phyloP scores from a whole-genome alignment of 2,797 vertebrate species.

The Lindbergichthys nudifrons region DNA sequence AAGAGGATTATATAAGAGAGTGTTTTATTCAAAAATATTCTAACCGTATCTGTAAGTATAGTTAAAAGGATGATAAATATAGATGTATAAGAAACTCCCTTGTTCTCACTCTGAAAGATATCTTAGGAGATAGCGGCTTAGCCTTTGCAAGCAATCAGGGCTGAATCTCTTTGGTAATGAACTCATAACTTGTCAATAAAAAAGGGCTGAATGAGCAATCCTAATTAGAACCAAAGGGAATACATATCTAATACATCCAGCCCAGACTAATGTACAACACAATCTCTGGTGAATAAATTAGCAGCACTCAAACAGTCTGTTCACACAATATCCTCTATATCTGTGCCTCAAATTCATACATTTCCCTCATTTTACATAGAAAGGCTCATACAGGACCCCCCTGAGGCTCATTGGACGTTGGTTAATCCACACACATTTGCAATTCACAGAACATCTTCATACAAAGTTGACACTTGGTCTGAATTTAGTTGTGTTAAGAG shows the following conservation, averaged over 20 bases:
- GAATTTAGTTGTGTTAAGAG: conserved; percentile 67
- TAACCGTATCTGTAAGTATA: conserved; percentile 13
- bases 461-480: conserved; percentile 38
- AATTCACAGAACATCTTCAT: conserved; percentile 45
- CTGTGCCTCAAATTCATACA: conserved; percentile 41
- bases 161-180: conserved; percentile 63
- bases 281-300: conserved; percentile 83
- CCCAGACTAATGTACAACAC: conserved; percentile 52
- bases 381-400: conserved; percentile 32
- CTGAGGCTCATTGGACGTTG: conserved; percentile 55
- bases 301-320: conserved; percentile 56
- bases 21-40: not conserved
- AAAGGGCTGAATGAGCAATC: conserved; percentile 50
- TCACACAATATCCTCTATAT: conserved; percentile 50
- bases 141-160: conserved; percentile 24
- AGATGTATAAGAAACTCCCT: conserved; percentile 31
- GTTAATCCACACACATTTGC: conserved; percentile 62
- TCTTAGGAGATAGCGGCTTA: conserved; percentile 21
- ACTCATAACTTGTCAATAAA: conserved; percentile 71
- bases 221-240: conserved; percentile 70
- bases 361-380: conserved; percentile 57
- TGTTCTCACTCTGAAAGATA: conserved; percentile 31
- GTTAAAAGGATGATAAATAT: conserved; percentile 20
- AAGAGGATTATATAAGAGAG: not conserved
- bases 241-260: conserved; percentile 55